Conservation (phyloP, 2,888 invertebrate genomes). For the Drosophila longiperda region DNA sequence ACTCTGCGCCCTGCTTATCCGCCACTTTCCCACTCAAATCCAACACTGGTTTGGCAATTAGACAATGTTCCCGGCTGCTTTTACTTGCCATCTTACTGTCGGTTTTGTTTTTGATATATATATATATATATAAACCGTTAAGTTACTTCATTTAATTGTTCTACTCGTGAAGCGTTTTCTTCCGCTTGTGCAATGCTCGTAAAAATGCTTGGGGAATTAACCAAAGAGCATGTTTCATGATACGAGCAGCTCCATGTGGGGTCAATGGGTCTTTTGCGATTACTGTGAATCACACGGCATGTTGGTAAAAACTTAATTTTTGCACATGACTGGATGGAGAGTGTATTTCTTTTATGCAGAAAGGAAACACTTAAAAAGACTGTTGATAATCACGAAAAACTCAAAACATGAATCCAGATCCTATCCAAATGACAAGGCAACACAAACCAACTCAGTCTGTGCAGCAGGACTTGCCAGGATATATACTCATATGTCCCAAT, state of each 20-base stretch:
- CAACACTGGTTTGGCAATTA: constrained; percentile 36
- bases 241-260: constrained; percentile 12
- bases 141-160: constrained; percentile 67
- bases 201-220: constrained; percentile 56
- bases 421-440: neutral
- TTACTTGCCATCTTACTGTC: constrained; percentile 34
- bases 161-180: constrained; percentile 37
- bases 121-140: constrained; percentile 67
- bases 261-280: constrained; percentile 4
- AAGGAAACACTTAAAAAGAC: neutral
- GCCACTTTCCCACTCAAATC: neutral
- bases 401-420: neutral
- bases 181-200: constrained; percentile 61
- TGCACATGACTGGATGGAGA: neutral
- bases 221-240: constrained; percentile 33
- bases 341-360: neutral
- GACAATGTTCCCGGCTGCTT: constrained; percentile 27
- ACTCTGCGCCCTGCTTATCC: neutral
- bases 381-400: neutral
- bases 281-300: neutral
- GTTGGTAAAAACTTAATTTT: neutral
- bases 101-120: constrained; percentile 23
- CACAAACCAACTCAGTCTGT: neutral
- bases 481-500: neutral
- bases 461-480: neutral